phyloP scores from a whole-genome alignment of 1,140 invertebrate genomes.

The Scaptomyza hsui region DNA sequence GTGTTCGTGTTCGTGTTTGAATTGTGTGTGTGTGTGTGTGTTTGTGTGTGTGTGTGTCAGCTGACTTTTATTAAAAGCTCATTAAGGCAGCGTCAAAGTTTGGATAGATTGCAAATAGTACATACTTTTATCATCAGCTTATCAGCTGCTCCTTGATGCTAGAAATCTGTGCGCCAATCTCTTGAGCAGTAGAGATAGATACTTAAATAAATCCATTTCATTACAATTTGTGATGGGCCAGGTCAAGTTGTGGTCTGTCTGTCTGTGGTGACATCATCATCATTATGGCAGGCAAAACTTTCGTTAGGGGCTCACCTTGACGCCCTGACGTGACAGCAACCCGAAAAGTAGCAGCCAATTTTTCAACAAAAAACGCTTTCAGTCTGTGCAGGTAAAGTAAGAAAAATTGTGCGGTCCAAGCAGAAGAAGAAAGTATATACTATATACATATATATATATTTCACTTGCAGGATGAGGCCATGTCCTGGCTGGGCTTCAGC shows the following conservation, averaged over 20 bases:
- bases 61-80: constrained; percentile 81
- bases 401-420: constrained; percentile 81
- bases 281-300: constrained; percentile 55
- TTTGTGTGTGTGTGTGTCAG: constrained; percentile 23
- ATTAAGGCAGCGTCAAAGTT: constrained; percentile 71
- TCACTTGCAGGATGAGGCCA: constrained; percentile 19
- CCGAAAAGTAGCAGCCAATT: constrained; percentile 72
- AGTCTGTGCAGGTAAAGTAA: constrained; percentile 49
- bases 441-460: constrained; percentile 29
- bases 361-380: constrained; percentile 61
- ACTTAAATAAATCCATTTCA: constrained; percentile 66
- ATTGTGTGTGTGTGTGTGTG: constrained; percentile 37
- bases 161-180: constrained; percentile 24
- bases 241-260: constrained; percentile 12
- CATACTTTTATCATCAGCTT: constrained; percentile 1
- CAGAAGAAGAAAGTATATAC: constrained; percentile 48
- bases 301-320: constrained; percentile 30
- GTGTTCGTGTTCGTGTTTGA: no score
- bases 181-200: constrained; percentile 3
- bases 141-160: no score
- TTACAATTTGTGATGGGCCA: constrained; percentile 13
- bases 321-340: constrained; percentile 58
- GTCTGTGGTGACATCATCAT: constrained; percentile 71
- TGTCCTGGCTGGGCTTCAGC: constrained; percentile 32
- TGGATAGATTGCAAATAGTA: constrained; percentile 35